Base-by-base conservation (phyloP, 2,888 invertebrate species). In the Teleiodes luculella region DNA sequence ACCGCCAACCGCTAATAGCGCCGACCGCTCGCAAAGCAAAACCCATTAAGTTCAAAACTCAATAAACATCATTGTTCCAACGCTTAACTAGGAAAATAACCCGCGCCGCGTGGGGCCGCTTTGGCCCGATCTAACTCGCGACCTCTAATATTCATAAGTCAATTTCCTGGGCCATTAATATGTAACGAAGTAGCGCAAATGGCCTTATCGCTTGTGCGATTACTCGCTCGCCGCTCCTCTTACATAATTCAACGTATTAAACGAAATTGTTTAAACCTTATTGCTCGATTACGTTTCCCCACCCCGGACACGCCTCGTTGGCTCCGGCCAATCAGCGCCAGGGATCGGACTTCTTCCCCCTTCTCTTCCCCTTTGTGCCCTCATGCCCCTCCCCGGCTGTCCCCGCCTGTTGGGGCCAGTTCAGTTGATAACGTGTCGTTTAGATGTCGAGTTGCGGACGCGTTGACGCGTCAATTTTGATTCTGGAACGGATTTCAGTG, bases 221-320 rank as follows among this genome's bases (percentile, higher is more conserved):
- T 89, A 89, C 88, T 87, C 85, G 86, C 84, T 73, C 82, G 86
- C 87, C 87, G 83, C 83, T 82, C 85, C 85, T 86, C 88, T 89
- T 90, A 90, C 90, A 90, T 89, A 90, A 90, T 90, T 90, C 90
- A 90, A 90, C 89, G 89, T 90, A 90, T 90, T 90, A 90, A 90
- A 90, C 90, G 89, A 90, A 90, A 90, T 90, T 90, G 90, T 90
- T 90, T 90, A 90, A 90, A 89, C 90, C 88, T 88, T 87, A 88
- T 89, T 89, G 90, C 88, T 90, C 90, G 86, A 90, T 90, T 90
- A 90, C 88, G 83, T 83, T 80, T 78, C 86, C 77, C 86, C 86
- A 78, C 81, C 81, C 83, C 71, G 65, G 86, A 78, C 84, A 86
- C 89, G 89, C 87, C 89, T 86, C 83, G 83, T 67, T 78, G 75